Conservation (phyloP, 1,140 invertebrate genomes). For the Triops cancriformis region DNA sequence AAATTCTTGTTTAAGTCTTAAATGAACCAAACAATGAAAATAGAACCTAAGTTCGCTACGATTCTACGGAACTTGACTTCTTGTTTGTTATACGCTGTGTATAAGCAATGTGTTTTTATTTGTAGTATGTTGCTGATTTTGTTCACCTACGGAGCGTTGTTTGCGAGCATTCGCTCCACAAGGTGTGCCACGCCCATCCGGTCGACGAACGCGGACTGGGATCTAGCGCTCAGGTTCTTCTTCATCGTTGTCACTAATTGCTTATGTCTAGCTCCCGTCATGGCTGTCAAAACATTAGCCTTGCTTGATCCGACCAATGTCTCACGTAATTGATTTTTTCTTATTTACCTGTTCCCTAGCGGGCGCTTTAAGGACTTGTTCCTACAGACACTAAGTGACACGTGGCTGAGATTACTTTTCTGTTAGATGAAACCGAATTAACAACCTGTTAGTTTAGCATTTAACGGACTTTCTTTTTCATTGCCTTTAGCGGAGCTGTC, state of each 20-base stretch:
- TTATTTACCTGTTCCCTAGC: too few relatives aligned
- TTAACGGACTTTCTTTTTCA: background rate
- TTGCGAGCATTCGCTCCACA: slow-evolving; percentile 53
- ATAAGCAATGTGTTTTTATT: slow-evolving; percentile 2
- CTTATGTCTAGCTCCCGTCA: slow-evolving; percentile 59
- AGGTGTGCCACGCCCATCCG: slow-evolving; percentile 48
- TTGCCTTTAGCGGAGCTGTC: slow-evolving; percentile 51
- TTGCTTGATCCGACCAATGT: background rate
- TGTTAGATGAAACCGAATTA: too few relatives aligned
- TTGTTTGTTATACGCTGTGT: background rate
- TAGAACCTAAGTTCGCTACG: too few relatives aligned
- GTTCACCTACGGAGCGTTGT: slow-evolving; percentile 55
- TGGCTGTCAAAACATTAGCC: background rate
- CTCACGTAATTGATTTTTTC: background rate
- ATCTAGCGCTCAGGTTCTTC: slow-evolving; percentile 62
- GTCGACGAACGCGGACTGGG: slow-evolving; percentile 48
- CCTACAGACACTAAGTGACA: too few relatives aligned
- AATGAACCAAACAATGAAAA: too few relatives aligned
- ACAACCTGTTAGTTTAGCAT: too few relatives aligned
- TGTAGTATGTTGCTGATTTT: slow-evolving; percentile 53
- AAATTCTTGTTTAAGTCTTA: too few relatives aligned
- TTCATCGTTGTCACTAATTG: slow-evolving; percentile 64
- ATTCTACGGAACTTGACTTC: too few relatives aligned
- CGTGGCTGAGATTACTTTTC: too few relatives aligned
- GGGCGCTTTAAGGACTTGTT: too few relatives aligned